phyloP scores from a whole-genome alignment of 2,113 vertebrate species.

The Pomatostomus ruficeps region DNA sequence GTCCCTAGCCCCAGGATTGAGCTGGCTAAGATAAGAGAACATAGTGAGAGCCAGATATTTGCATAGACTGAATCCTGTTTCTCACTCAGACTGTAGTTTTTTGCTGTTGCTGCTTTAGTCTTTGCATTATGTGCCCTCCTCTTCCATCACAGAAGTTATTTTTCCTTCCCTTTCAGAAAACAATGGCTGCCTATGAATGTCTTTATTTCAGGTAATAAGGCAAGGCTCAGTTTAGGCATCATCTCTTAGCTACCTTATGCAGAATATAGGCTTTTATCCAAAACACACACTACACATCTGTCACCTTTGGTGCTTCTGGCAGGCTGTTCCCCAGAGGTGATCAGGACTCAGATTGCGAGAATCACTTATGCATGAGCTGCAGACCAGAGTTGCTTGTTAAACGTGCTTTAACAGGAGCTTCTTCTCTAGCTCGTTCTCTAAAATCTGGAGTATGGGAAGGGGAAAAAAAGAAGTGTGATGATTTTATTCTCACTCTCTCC shows the following conservation, averaged over 20 bases:
- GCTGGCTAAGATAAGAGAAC: not conserved
- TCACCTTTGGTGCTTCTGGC: constrained; percentile 8
- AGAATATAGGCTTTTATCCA: constrained; percentile 13
- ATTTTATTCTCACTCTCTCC: not conserved
- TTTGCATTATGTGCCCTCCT: not conserved
- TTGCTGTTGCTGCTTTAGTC: not conserved
- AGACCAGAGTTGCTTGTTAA: not conserved
- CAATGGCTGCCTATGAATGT: not conserved
- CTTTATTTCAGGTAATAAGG: not conserved
- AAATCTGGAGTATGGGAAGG: not conserved
- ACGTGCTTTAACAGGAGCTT: not conserved
- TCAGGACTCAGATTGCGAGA: not conserved
- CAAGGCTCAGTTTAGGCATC: not conserved
- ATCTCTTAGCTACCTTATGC: not conserved
- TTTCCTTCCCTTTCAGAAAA: not conserved
- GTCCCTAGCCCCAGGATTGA: not conserved
- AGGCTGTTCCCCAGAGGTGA: not conserved
- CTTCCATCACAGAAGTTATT: not conserved
- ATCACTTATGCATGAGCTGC: not conserved
- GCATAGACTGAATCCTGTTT: not conserved
- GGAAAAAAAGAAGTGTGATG: not conserved
- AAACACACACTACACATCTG: not conserved
- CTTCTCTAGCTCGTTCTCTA: not conserved
- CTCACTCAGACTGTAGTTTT: not conserved
- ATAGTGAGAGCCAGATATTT: not conserved